Evolutionary conservation across 2,888 invertebrate species (phyloP).

Genomic region (Lordiphosa andalusiaca): DNA sequence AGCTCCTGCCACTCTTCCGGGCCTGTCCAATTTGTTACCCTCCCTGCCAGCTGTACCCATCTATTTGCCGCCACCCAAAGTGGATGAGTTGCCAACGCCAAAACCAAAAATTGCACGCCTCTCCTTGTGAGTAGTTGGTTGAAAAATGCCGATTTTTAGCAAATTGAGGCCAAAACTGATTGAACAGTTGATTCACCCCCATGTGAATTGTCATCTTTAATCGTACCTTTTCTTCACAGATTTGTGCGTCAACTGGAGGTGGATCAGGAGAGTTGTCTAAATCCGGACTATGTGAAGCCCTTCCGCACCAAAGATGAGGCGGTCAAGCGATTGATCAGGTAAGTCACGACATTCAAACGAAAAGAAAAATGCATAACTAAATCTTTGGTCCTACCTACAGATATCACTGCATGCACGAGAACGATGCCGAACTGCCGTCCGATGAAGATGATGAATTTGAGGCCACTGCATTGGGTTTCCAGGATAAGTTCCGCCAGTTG

Average conservation of each 20-base stretch:
- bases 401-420: conserved; percentile 87
- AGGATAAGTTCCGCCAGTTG: conserved; percentile 86
- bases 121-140: conserved; percentile 82
- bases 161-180: conserved; percentile 54
- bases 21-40: conserved; percentile 21
- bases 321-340: conserved; percentile 86
- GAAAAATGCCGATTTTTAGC: conserved; percentile 72
- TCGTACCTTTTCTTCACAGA: conserved; percentile 79
- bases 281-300: conserved; percentile 87
- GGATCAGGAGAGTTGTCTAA: conserved; percentile 87
- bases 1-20: conserved; percentile 38
- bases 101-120: conserved; percentile 80
- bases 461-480: conserved; percentile 84
- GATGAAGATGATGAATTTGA: conserved; percentile 87
- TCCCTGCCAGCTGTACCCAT: conserved; percentile 40
- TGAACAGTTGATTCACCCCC: conserved; percentile 12
- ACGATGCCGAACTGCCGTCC: conserved; percentile 83
- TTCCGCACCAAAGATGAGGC: conserved; percentile 88
- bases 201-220: not conserved
- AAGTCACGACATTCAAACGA: conserved; percentile 6
- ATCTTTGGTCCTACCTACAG: conserved; percentile 48
- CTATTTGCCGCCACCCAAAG: conserved; percentile 54
- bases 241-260: conserved; percentile 88
- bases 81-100: conserved; percentile 78
- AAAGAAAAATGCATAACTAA: not conserved